phyloP scores from a whole-genome alignment of 2,888 invertebrate species.

The Epinotia bilunana region DNA sequence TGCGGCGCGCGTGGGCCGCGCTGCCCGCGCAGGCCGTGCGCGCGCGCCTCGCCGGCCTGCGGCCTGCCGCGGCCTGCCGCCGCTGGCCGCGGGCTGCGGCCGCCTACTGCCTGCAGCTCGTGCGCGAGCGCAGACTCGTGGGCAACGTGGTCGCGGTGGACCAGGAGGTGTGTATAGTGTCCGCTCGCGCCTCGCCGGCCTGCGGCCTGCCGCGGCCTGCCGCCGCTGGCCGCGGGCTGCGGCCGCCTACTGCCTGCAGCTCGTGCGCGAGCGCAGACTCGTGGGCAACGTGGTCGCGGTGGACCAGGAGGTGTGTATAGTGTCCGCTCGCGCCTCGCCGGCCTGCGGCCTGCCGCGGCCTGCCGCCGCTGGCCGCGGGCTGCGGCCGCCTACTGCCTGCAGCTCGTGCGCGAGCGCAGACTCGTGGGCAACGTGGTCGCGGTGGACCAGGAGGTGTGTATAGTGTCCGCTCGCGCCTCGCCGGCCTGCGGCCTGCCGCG shows the following conservation, averaged over 20 bases:
- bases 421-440: conserved; percentile 67
- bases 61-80: conserved; percentile 67
- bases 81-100: conserved; percentile 78
- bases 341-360: conserved; percentile 67
- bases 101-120: conserved; percentile 67
- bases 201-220: conserved; percentile 69
- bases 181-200: conserved; percentile 73
- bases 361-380: conserved; percentile 77
- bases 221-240: conserved; percentile 65
- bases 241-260: conserved; percentile 65
- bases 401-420: conserved; percentile 61
- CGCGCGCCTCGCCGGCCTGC: conserved; percentile 77
- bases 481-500: conserved; percentile 64
- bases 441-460: conserved; percentile 68
- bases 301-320: conserved; percentile 52
- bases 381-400: conserved; percentile 69
- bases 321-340: conserved; percentile 62
- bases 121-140: conserved; percentile 66
- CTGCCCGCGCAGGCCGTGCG: conserved; percentile 82
- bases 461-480: conserved; percentile 49
- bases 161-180: conserved; percentile 50
- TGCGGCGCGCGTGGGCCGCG: conserved; percentile 68
- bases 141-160: conserved; percentile 65
- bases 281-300: conserved; percentile 67
- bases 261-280: conserved; percentile 65